Evolutionary conservation across 1,140 invertebrate genomes (phyloP).

Genomic region (Cepaea nemoralis): DNA sequence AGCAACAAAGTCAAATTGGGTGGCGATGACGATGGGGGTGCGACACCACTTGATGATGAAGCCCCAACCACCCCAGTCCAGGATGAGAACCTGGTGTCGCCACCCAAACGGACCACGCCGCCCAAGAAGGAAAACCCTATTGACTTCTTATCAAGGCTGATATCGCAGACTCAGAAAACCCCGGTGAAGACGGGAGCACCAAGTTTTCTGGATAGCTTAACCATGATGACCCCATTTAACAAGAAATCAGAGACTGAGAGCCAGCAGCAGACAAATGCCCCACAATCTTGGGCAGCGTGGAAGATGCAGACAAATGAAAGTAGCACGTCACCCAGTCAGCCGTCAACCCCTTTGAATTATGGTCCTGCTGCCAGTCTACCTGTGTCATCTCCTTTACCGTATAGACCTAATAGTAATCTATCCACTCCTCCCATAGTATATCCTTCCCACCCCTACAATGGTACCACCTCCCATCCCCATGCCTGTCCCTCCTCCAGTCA

Average conservation of each 20-base stretch:
- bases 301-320: conserved; percentile 52
- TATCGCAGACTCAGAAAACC: conserved; percentile 61
- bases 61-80: conserved; percentile 51
- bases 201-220: conserved; percentile 62
- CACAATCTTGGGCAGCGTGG: conserved; percentile 59
- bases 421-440: conserved; percentile 17
- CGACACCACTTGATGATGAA: conserved; percentile 66
- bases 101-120: conserved; percentile 25
- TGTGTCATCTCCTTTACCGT: background rate
- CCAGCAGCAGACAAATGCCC: conserved; percentile 23
- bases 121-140: conserved; percentile 60
- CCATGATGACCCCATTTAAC: conserved; percentile 53
- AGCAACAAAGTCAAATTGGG: conserved; percentile 31
- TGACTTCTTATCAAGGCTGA: conserved; percentile 66
- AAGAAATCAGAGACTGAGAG: conserved; percentile 46
- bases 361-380: background rate
- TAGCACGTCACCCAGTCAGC: conserved; percentile 4
- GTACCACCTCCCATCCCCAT: conserved; percentile 41
- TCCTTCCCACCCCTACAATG: conserved; percentile 31
- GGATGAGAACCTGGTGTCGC: conserved; percentile 48
- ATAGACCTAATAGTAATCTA: background rate
- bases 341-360: conserved; percentile 12
- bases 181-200: conserved; percentile 41
- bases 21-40: conserved; percentile 58
- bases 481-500: conserved; percentile 37